Conservation (phyloP, 1,140 invertebrate genomes). For the Aphis craccivora region DNA sequence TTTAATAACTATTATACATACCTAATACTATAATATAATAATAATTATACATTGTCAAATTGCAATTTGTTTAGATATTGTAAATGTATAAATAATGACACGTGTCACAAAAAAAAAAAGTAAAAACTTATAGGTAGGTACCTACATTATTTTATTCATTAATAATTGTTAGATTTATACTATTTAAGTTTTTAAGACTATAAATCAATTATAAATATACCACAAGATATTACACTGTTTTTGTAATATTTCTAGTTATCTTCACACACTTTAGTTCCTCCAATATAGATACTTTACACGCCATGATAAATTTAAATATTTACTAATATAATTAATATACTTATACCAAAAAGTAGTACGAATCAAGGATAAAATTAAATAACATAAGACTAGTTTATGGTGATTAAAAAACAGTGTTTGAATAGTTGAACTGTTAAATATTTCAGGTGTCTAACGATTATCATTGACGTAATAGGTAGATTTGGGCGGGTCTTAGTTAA, state of each 20-base stretch:
- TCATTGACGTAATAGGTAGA: slow-evolving; percentile 36
- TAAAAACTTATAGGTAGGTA: too few relatives aligned
- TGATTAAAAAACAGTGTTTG: slow-evolving; percentile 1
- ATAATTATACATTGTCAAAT: too few relatives aligned
- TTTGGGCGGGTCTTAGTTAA: slow-evolving; percentile 27
- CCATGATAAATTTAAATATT: background rate
- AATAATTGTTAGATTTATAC: background rate
- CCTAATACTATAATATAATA: background rate
- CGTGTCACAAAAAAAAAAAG: background rate
- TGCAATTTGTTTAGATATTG: too few relatives aligned
- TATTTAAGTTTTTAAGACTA: background rate
- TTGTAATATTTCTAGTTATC: background rate
- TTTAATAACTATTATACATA: background rate
- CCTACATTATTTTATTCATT: background rate
- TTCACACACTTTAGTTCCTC: background rate
- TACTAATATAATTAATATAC: background rate
- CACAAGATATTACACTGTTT: background rate
- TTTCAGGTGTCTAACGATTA: slow-evolving; percentile 25
- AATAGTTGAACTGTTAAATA: slow-evolving; percentile 21
- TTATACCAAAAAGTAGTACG: background rate
- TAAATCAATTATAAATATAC: background rate
- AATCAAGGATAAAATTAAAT: slow-evolving; percentile 1
- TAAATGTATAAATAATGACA: background rate
- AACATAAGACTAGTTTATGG: background rate
- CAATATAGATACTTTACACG: background rate